phyloP scores from a whole-genome alignment of 2,113 vertebrate genomes.

The Procavia capensis region DNA sequence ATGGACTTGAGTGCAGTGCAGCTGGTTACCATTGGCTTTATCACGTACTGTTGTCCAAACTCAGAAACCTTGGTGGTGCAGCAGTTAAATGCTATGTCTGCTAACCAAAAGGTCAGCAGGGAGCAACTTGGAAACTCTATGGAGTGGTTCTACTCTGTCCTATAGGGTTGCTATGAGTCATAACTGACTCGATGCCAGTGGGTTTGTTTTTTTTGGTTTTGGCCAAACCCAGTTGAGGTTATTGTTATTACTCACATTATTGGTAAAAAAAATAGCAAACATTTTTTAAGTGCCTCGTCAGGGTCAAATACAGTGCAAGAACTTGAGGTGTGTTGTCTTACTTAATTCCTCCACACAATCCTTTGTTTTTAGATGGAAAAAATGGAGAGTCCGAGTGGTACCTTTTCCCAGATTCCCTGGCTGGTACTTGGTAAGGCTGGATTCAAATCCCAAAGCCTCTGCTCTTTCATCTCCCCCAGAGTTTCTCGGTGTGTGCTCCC shows the following conservation, averaged over 20 bases:
- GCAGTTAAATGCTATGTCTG: too few relatives aligned
- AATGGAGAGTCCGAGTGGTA: background rate
- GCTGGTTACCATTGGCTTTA: background rate
- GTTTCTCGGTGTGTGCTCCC: background rate
- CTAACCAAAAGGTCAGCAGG: too few relatives aligned
- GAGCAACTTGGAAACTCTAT: too few relatives aligned
- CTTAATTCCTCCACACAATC: background rate
- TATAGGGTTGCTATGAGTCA: too few relatives aligned
- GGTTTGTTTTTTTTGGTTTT: too few relatives aligned
- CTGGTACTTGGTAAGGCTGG: background rate
- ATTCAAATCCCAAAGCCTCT: background rate
- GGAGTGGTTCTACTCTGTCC: too few relatives aligned
- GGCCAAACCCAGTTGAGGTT: background rate
- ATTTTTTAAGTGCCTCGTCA: too few relatives aligned
- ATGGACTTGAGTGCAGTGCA: background rate
- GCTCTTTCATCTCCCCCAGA: rapidly evolving
- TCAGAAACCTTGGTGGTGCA: too few relatives aligned
- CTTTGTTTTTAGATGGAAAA: background rate
- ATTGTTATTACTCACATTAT: background rate
- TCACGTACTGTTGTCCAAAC: too few relatives aligned
- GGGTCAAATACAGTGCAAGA: background rate
- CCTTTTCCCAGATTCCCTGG: background rate
- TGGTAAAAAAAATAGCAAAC: background rate
- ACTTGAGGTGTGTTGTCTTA: background rate
- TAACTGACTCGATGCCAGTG: too few relatives aligned